phyloP scores from a whole-genome alignment of 2,113 vertebrate genomes.

The Chlamydotis undulata region DNA sequence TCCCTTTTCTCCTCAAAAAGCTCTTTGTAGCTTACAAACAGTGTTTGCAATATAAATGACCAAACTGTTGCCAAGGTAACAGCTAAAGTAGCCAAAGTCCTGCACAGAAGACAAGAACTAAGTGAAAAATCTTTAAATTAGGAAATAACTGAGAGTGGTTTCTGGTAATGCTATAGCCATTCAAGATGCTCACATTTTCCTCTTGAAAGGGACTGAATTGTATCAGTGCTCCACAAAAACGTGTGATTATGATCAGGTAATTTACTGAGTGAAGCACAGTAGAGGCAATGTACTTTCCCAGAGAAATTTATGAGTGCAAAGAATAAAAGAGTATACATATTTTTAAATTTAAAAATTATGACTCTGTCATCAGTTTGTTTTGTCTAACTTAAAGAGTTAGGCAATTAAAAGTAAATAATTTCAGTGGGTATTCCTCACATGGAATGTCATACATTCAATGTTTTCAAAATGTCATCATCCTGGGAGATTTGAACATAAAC shows the following conservation, averaged over 20 bases:
- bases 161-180: neutral
- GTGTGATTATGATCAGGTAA: neutral
- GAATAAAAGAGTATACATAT: neutral
- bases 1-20: slow-evolving; percentile 3
- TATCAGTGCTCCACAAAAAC: neutral
- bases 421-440: neutral
- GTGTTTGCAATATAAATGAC: slow-evolving; percentile 56
- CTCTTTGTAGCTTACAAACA: slow-evolving; percentile 47
- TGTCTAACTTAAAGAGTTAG: neutral
- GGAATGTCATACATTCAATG: neutral
- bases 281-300: neutral
- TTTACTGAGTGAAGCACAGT: neutral
- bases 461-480: neutral
- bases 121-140: slow-evolving; percentile 20
- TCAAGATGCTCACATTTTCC: neutral
- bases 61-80: slow-evolving; percentile 73
- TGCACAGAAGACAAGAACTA: slow-evolving; percentile 30
- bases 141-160: neutral
- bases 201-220: neutral
- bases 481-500: neutral
- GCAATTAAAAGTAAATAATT: neutral
- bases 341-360: neutral
- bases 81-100: neutral
- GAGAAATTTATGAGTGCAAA: neutral
- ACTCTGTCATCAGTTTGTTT: neutral